Evolutionary conservation across 2,888 invertebrate genomes (phyloP).

Genomic region (Pammene aurita): DNA sequence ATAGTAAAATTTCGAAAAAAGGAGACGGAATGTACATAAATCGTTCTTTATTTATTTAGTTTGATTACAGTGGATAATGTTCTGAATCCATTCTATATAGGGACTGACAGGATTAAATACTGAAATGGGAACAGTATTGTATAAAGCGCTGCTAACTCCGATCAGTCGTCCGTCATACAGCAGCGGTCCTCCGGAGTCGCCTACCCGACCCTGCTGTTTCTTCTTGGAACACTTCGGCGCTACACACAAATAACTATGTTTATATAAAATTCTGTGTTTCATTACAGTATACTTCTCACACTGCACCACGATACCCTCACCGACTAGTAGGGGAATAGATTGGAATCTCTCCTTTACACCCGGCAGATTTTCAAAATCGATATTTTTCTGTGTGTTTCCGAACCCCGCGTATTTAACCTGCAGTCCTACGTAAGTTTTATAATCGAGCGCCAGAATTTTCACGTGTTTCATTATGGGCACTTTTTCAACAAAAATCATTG

Average conservation of each 20-base stretch:
- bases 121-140: not conserved
- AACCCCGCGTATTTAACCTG: too few species aligned
- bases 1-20: too few species aligned
- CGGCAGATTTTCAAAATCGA: not conserved
- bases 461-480: too few species aligned
- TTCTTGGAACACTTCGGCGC: too few species aligned
- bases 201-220: not conserved
- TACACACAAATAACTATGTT: too few species aligned
- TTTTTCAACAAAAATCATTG: not conserved
- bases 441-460: too few species aligned
- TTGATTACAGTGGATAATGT: too few species aligned
- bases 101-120: not conserved
- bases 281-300: not conserved
- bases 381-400: not conserved
- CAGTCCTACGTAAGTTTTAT: too few species aligned
- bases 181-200: constrained; percentile 14
- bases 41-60: too few species aligned
- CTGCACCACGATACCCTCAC: not conserved
- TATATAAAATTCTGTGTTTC: not conserved
- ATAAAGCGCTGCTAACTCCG: not conserved
- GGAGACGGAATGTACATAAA: too few species aligned
- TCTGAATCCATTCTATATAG: not conserved
- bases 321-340: not conserved
- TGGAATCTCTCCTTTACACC: not conserved
- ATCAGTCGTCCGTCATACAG: not conserved